A percentile compares a stretch with the other conserved stretches of the same genome.
phyloP scores from a whole-genome alignment of 92 coral and sea anemone genomes.

The Epizoanthus illoricatus region DNA sequence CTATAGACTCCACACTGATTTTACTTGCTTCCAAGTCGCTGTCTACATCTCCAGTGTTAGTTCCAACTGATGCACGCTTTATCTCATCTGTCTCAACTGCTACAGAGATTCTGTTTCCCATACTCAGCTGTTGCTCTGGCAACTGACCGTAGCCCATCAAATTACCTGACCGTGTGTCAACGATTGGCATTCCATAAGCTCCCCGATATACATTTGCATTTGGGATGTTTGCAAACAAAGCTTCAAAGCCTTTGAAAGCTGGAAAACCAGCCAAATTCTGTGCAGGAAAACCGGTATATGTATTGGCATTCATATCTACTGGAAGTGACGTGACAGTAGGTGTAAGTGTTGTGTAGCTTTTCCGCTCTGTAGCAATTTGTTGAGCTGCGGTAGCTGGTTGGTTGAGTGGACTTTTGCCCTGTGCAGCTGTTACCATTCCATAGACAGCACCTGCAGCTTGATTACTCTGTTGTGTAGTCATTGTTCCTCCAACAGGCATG shows the following conservation, averaged over 20 bases:
- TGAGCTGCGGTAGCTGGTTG: constrained; percentile 22
- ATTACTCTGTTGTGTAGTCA: constrained; percentile 11
- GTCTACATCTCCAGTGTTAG: constrained; percentile 69
- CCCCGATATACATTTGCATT: constrained; percentile 39
- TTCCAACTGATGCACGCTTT: constrained; percentile 67
- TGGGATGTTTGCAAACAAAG: constrained; percentile 35
- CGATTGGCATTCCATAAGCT: constrained; percentile 39
- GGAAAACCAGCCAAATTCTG: constrained; percentile 36
- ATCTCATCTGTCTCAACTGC: constrained; percentile 80
- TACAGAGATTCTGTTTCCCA: constrained; percentile 58
- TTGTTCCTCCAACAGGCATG: background rate
- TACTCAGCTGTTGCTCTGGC: constrained; percentile 31
- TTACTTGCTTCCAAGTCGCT: constrained; percentile 17
- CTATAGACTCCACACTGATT: constrained; percentile 59
- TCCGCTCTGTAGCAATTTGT: constrained; percentile 25
- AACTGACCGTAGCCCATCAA: constrained; percentile 38
- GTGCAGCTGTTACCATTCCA: constrained; percentile 5
- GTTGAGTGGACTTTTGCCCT: constrained; percentile 19
- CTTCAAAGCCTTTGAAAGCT: constrained; percentile 34
- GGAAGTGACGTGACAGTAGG: constrained; percentile 31
- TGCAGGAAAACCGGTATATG: constrained; percentile 25
- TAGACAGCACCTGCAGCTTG: background rate
- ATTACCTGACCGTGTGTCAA: constrained; percentile 36
- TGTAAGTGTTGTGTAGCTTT: constrained; percentile 32
- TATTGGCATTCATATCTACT: constrained; percentile 37